Conservation (phyloP, 2,797 vertebrate genomes). For the Basileuterus tristriatus region DNA sequence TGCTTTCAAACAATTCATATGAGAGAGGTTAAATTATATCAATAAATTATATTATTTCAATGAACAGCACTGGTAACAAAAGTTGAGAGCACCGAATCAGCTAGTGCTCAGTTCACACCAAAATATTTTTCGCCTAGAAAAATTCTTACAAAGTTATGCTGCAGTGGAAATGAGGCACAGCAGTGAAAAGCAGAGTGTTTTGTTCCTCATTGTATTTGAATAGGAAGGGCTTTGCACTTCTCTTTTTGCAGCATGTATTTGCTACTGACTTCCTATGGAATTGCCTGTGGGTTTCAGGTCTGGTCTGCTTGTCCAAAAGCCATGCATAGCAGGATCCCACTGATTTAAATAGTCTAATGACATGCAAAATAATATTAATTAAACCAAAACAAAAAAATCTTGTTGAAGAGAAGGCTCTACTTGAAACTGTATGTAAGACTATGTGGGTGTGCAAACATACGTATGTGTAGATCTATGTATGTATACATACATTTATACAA, state of each 20-base stretch:
- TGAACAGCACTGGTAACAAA: neutral
- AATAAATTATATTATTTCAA: constrained; percentile 39
- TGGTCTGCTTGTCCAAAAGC: neutral
- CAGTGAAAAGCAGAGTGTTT: neutral
- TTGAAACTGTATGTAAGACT: neutral
- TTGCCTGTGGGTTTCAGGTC: neutral
- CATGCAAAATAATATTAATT: neutral
- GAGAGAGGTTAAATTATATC: constrained; percentile 44
- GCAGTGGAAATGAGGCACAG: neutral
- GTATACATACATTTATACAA: neutral
- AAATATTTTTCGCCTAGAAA: constrained; percentile 10
- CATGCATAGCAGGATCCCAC: neutral
- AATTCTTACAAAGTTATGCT: neutral
- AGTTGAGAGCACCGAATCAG: neutral
- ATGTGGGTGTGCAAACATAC: neutral
- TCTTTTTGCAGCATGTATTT: neutral
- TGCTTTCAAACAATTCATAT: constrained; percentile 46
- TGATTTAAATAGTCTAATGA: neutral
- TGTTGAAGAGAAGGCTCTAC: neutral
- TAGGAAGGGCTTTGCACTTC: neutral
- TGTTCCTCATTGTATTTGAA: neutral
- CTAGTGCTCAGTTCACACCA: neutral
- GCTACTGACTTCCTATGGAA: neutral
- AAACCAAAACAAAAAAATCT: neutral
- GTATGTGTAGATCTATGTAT: fast-evolving